Evolutionary conservation across 1,140 invertebrate genomes (phyloP).

Genomic region (Palaemon carinicauda): DNA sequence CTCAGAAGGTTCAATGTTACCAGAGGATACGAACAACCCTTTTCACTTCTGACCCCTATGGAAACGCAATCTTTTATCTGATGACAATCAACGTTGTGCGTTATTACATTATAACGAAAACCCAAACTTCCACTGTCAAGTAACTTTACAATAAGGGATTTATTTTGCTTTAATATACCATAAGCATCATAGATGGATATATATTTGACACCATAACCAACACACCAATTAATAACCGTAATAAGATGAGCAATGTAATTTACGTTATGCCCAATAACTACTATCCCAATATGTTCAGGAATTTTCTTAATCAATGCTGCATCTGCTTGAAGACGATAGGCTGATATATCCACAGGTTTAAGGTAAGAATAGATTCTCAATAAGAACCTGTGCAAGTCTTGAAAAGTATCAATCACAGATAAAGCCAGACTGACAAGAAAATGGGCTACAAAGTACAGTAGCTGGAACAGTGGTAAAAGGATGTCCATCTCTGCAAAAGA

Average conservation of each 20-base stretch:
- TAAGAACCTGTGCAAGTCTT: neutral
- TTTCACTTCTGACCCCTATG: neutral
- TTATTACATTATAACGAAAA: neutral
- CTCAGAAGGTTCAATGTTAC: neutral
- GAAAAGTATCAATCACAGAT: slow-evolving; percentile 27
- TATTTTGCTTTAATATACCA: neutral
- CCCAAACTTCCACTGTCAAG: neutral
- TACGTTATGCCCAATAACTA: neutral
- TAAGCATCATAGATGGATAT: neutral
- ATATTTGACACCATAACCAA: slow-evolving; percentile 4
- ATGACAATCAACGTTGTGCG: neutral
- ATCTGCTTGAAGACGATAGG: slow-evolving; percentile 7
- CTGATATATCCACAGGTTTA: neutral
- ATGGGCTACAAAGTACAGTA: slow-evolving; percentile 51
- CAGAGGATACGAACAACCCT: neutral
- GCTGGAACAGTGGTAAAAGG: slow-evolving; percentile 43
- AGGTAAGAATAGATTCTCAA: neutral
- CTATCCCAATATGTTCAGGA: neutral
- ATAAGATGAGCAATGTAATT: neutral
- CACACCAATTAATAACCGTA: neutral
- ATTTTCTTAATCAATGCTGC: slow-evolving; percentile 12
- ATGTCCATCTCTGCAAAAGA: slow-evolving; percentile 36
- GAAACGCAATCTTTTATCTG: neutral
- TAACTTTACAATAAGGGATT: neutral
- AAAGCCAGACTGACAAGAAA: slow-evolving; percentile 37